Evolutionary conservation across 2,113 vertebrate species (phyloP), one percentile per base, ranked within the genome.

Genomic region (Daphoenositta chrysoptera): DNA sequence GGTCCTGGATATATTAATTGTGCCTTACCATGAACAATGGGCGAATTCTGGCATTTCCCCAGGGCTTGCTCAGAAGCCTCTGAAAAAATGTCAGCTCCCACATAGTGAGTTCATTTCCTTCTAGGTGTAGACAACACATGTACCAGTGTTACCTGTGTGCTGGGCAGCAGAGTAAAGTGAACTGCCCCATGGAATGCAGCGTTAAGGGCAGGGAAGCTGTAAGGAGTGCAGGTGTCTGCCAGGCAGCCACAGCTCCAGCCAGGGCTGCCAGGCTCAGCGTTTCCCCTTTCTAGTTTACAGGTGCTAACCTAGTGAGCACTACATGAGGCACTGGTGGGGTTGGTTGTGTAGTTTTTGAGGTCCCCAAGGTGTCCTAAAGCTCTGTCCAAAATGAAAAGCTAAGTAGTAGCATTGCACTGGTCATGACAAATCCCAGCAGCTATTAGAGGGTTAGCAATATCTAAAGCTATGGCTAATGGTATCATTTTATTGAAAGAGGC

Each of bases 151-250:
- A 11, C 5, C 27, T 44, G 28, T 44, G 54, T 61, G n/a, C 56
- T 82, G 69, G 44, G 54, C 31, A 76, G 42, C n/a, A 70, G 44
- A 2, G 4, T 11, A 11, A 26, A 87, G 23, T 42, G 20, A 61
- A 7, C 22, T 48, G 14, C 21, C 35, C 37, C 9, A 5, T 31
- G 50, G 61, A 71, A 37, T 1, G 7, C 31, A 68, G 17, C 27
- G 2, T 1, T 37, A 45, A 22, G 40, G 65, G 13, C 10, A 53
- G 54, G 19, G 18, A 70, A 27, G 28, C 30, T 51, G 0, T 37
- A 15, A 17, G 0, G 3, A 33, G 5, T 58, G 23, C 45, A 37
- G 1, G 5, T 35, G 13, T 24, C 14, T 37, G n/a, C 35, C 11
- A 18, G 33, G 64, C 15, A 68, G 22, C 20, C 37, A 18, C 10